phyloP scores from a whole-genome alignment of 1,140 invertebrate species.

The Dinothrombium tinctorium region DNA sequence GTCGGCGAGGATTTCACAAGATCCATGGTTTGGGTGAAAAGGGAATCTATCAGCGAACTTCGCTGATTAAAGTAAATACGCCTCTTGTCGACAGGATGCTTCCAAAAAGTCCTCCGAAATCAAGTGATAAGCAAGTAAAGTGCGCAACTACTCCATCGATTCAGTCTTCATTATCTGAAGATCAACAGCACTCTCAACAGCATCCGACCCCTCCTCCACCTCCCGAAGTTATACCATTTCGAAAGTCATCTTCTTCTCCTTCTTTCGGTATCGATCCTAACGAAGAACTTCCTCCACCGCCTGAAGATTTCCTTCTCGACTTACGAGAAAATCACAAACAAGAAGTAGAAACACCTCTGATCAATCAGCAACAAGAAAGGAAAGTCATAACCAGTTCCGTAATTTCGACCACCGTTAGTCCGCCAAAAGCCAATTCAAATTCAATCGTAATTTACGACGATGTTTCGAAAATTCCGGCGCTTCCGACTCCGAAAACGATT shows the following conservation, averaged over 20 bases:
- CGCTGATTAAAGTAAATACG: conserved; percentile 10
- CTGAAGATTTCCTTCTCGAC: conserved; percentile 1
- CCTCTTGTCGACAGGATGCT: conserved; percentile 5
- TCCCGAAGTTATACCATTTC: not conserved
- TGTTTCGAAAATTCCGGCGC: too few relatives aligned
- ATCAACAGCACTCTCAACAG: not conserved
- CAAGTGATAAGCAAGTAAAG: not conserved
- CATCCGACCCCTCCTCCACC: not conserved
- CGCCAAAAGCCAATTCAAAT: too few relatives aligned
- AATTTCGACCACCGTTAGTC: too few relatives aligned
- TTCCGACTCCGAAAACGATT: too few relatives aligned
- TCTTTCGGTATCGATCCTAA: not conserved
- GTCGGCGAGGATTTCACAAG: conserved; percentile 11
- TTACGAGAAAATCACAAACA: conserved; percentile 1
- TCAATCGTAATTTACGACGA: too few relatives aligned
- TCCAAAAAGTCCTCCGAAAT: not conserved
- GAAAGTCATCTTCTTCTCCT: not conserved
- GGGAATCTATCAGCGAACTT: conserved; percentile 4
- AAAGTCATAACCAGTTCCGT: too few relatives aligned
- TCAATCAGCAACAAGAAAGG: too few relatives aligned
- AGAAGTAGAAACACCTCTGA: too few relatives aligned
- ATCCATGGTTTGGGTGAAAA: conserved; percentile 2
- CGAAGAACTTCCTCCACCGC: conserved; percentile 1
- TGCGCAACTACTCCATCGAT: not conserved
- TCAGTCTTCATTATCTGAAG: not conserved